A percentile compares a stretch with the other conserved stretches of the same genome.
Conservation (phyloP, 2,113 vertebrate genomes). For the Sphyrna mokarran region DNA sequence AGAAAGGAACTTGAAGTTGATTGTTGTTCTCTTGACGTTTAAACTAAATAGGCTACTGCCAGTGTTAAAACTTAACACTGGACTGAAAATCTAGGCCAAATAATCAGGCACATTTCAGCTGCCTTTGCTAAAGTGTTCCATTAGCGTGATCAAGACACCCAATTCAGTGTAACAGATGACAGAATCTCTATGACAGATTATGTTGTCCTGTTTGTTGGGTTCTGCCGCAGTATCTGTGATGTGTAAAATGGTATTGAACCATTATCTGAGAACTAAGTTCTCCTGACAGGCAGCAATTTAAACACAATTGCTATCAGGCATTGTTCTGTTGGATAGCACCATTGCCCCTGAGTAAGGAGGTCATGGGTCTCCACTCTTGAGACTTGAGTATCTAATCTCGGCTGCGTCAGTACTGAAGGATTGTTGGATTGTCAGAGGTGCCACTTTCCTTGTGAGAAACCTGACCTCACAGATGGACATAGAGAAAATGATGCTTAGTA, state of each 20-base stretch:
- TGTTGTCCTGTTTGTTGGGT: background rate
- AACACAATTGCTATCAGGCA: background rate
- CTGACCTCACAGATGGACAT: background rate
- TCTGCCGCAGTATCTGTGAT: background rate
- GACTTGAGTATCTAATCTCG: background rate
- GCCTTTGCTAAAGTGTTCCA: background rate
- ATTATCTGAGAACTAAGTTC: background rate
- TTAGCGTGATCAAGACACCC: constrained; percentile 5
- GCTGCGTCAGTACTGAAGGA: background rate
- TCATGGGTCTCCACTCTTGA: background rate
- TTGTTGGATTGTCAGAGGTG: too few relatives aligned
- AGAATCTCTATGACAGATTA: constrained; percentile 25
- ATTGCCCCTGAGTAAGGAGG: background rate
- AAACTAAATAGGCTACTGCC: constrained; percentile 14
- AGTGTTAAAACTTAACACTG: constrained; percentile 15
- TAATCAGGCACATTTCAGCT: background rate
- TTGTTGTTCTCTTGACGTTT: background rate
- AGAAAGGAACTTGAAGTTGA: background rate
- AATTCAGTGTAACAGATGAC: background rate
- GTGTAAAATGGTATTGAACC: background rate
- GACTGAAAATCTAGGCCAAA: constrained; percentile 6
- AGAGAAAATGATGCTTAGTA: background rate
- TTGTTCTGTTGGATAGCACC: background rate
- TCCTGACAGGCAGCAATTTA: background rate
- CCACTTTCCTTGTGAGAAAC: too few relatives aligned